phyloP scores from a whole-genome alignment of 2,888 invertebrate genomes.

The Punctoribates punctum region DNA sequence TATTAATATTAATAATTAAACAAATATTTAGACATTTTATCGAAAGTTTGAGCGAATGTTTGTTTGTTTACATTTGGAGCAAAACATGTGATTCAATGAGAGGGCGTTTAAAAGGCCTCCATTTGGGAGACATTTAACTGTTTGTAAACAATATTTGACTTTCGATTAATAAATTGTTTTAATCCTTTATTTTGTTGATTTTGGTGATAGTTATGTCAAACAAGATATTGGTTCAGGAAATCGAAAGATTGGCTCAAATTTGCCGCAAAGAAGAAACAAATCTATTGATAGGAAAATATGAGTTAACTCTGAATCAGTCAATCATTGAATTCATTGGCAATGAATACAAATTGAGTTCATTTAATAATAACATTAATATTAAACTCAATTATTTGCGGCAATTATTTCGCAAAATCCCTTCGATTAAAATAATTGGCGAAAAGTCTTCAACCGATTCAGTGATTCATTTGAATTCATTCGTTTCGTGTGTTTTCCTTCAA shows the following conservation, averaged over 20 bases:
- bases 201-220: neutral
- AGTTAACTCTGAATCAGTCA: conserved; percentile 37
- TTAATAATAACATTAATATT: conserved; percentile 3
- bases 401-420: conserved; percentile 19
- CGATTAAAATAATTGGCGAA: conserved; percentile 37
- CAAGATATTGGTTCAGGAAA: neutral
- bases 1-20: too few species aligned
- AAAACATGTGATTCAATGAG: too few species aligned
- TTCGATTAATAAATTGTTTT: too few species aligned
- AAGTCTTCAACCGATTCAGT: neutral
- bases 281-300: conserved; percentile 35
- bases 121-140: too few species aligned
- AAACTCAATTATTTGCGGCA: conserved; percentile 21
- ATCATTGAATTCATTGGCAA: neutral
- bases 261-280: conserved; percentile 32
- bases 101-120: too few species aligned
- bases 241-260: conserved; percentile 21
- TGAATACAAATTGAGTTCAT: neutral
- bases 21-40: too few species aligned
- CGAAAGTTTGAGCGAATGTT: too few species aligned
- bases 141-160: too few species aligned
- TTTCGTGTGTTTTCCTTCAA: conserved; percentile 35
- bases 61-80: too few species aligned
- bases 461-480: conserved; percentile 30
- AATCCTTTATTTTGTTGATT: too few species aligned